Conservation (phyloP, 2,797 vertebrate species). For the Bradypodion ventrale region DNA sequence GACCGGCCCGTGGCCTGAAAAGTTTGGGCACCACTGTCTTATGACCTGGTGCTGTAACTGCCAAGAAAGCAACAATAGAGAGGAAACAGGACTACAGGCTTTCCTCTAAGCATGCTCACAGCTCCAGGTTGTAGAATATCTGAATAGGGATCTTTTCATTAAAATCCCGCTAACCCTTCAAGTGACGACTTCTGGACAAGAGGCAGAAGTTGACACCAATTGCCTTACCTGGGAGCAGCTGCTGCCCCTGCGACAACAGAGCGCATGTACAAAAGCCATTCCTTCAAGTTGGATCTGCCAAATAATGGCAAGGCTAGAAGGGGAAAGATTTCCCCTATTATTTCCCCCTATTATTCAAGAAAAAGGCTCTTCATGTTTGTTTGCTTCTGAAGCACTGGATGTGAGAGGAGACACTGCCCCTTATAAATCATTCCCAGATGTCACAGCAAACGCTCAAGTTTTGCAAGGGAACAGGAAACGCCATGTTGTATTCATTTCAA, state of each 20-base stretch:
- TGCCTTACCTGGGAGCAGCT: slow-evolving; percentile 5
- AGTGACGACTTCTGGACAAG: background rate
- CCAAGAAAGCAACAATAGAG: too few relatives aligned
- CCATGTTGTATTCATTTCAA: background rate
- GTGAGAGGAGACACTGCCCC: background rate
- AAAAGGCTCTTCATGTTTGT: background rate
- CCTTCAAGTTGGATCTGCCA: slow-evolving; percentile 42
- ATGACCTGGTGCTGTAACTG: too few relatives aligned
- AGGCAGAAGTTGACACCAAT: background rate
- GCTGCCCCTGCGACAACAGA: slow-evolving; percentile 19
- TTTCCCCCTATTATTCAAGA: background rate
- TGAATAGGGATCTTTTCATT: background rate
- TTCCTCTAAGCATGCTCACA: too few relatives aligned
- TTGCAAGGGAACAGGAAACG: background rate
- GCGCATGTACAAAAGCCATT: slow-evolving; percentile 14
- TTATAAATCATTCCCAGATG: background rate
- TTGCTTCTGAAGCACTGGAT: background rate
- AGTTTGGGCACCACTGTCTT: too few relatives aligned
- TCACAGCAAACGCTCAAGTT: background rate
- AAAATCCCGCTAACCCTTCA: background rate
- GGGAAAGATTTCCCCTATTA: background rate
- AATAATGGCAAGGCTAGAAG: background rate
- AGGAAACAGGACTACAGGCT: too few relatives aligned
- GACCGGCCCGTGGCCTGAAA: too few relatives aligned
- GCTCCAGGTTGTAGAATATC: too few relatives aligned